phyloP scores from a whole-genome alignment of 2,797 vertebrate genomes.

The Syngnathus acus region DNA sequence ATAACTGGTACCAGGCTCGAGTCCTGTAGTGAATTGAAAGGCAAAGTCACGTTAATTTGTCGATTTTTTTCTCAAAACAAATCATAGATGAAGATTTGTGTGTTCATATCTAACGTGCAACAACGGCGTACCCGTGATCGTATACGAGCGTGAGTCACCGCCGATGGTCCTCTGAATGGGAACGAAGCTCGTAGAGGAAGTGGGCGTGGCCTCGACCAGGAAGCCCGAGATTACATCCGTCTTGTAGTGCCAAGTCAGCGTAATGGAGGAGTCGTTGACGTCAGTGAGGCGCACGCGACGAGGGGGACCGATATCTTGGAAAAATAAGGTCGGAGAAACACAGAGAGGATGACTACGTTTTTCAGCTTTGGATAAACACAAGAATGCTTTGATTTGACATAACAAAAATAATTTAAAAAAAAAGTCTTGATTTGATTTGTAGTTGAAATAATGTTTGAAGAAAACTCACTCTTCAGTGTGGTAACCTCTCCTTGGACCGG shows the following conservation, averaged over 20 bases:
- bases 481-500: slow-evolving; percentile 80
- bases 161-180: slow-evolving; percentile 79
- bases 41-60: not conserved
- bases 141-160: slow-evolving; percentile 74
- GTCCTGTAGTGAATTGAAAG: slow-evolving; percentile 60
- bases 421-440: not conserved
- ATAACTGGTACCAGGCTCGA: slow-evolving; percentile 87
- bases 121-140: slow-evolving; percentile 78
- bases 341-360: not conserved
- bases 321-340: not conserved
- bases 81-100: not conserved
- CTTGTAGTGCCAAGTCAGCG: slow-evolving; percentile 90
- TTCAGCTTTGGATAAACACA: not conserved
- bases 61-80: not conserved
- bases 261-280: slow-evolving; percentile 85
- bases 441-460: not conserved
- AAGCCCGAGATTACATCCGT: slow-evolving; percentile 88
- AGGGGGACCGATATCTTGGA: slow-evolving; percentile 81
- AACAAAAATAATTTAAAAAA: no score
- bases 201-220: slow-evolving; percentile 81
- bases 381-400: not conserved
- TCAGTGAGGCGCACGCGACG: slow-evolving; percentile 85
- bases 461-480: slow-evolving; percentile 87
- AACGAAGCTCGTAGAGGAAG: slow-evolving; percentile 49
- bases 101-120: not conserved